Conservation (phyloP, 2,888 invertebrate species). For the Oscheius sp. region DNA sequence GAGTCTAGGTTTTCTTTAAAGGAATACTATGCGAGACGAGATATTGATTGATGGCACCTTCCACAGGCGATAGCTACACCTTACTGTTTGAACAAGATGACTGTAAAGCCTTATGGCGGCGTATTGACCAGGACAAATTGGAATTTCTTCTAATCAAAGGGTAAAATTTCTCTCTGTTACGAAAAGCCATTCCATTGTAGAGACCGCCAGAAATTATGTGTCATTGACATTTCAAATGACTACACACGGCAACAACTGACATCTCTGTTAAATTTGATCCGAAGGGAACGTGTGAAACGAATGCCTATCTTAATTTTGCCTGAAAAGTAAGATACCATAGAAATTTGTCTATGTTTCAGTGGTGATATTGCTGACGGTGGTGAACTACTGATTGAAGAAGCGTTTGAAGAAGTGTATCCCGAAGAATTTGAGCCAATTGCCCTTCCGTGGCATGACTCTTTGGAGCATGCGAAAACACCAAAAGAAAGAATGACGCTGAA, state of each 20-base stretch:
- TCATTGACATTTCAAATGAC: slow-evolving; percentile 10
- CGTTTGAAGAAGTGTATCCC: neutral
- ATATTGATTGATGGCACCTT: neutral
- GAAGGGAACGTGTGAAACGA: neutral
- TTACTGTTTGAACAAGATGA: slow-evolving; percentile 19
- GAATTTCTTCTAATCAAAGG: slow-evolving; percentile 23
- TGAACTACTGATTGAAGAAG: neutral
- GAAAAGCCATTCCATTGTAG: neutral
- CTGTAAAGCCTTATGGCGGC: slow-evolving; percentile 1
- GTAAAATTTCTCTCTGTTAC: neutral
- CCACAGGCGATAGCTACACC: neutral
- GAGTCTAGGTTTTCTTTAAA: neutral
- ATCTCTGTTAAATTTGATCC: slow-evolving; percentile 1
- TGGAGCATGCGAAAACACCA: neutral
- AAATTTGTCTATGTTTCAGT: neutral
- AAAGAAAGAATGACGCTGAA: slow-evolving; percentile 1
- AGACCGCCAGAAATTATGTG: neutral
- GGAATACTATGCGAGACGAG: neutral
- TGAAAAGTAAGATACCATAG: neutral
- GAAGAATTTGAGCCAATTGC: slow-evolving; percentile 14
- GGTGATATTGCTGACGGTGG: neutral
- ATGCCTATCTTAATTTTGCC: neutral
- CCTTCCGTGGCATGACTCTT: slow-evolving; percentile 9
- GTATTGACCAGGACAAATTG: neutral
- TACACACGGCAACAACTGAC: slow-evolving; percentile 2